Base-by-base conservation (phyloP, 2,113 vertebrate species). In the Chiloscyllium plagiosum region DNA sequence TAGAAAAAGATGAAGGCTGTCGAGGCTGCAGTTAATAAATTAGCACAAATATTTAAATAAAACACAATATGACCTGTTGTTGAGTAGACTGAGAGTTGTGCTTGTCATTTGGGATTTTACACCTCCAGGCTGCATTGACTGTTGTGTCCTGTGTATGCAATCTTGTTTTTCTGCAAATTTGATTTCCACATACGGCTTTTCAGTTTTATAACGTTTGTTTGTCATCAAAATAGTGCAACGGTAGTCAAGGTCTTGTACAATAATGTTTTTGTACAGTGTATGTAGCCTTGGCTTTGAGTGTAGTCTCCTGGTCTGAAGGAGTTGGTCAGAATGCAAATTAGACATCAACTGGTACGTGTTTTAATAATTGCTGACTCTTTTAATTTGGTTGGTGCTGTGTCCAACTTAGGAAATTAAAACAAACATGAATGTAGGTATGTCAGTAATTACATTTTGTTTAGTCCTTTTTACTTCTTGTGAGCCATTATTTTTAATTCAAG, bases 251-350 rank as follows among this genome's bases (percentile, higher is more conserved):
- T 93, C 61, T 5, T 66, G 89, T n/a, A 66, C 89, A 93, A 93
- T 66, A 66, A 37, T 93, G n/a, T 65, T 93, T 93, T 93, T 93
- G 89, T 66, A 42, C 33, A 66, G 61, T 17, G 37, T 93, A 42
- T 93, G n/a, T 37, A 66, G 89, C 33, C 6, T 93, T 93, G 89
- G 89, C 89, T 93, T 93, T 93, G 33, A 93, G n/a, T 37, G 61
- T 33, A 68, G n/a, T 93, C 89, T 93, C 61, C 89, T 93, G 89
- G 66, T 93, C 89, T 93, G 89, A 68, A 66, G 89, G 89, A 66
- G 33, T 93, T 93, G 61, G 4, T 17, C 15, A 93, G n/a, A 93
- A 66, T 66, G 89, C 61, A 66, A 66, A 66, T 66, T 17, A 66
- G 61, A n/a, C 33, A 37, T 19, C n/a, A 20, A 37, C 33, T 93